These are phyloP conservation scores for Folsomia manolachei DNA, from an alignment of 2,888 invertebrate genomes.

Conservation along the genomic window DNA sequence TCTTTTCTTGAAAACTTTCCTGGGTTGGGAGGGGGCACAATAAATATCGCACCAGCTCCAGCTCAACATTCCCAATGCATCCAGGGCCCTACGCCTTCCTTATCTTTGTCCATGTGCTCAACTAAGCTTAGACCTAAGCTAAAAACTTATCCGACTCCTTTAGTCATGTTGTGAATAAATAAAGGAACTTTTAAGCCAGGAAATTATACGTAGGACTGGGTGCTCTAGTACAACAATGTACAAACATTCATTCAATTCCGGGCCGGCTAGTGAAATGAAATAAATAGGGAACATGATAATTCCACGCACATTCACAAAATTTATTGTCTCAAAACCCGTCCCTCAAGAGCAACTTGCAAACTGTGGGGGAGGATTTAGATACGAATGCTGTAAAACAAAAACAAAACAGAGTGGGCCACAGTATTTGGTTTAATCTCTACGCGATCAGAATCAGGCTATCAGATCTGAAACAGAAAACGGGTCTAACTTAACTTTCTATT, in stretches of 20 bases:
- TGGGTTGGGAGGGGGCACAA: neutral
- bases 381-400: neutral
- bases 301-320: conserved; percentile 16
- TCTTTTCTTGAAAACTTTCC: too few species aligned
- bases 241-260: neutral
- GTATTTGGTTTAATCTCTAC: neutral
- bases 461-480: neutral
- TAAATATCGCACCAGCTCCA: neutral
- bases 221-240: too few species aligned
- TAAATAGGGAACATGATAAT: conserved; percentile 16
- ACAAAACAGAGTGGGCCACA: neutral
- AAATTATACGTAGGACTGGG: conserved; percentile 3
- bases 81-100: too few species aligned
- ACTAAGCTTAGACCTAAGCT: neutral
- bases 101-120: neutral
- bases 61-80: neutral
- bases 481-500: too few species aligned
- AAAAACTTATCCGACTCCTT: conserved; percentile 5
- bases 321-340: conserved; percentile 15
- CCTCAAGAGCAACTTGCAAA: conserved; percentile 3
- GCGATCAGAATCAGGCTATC: neutral
- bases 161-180: conserved; percentile 9
- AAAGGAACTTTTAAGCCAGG: conserved; percentile 19
- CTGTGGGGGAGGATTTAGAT: neutral
- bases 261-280: neutral